phyloP scores from a whole-genome alignment of 1,140 invertebrate genomes.

The Danaus melanippus region DNA sequence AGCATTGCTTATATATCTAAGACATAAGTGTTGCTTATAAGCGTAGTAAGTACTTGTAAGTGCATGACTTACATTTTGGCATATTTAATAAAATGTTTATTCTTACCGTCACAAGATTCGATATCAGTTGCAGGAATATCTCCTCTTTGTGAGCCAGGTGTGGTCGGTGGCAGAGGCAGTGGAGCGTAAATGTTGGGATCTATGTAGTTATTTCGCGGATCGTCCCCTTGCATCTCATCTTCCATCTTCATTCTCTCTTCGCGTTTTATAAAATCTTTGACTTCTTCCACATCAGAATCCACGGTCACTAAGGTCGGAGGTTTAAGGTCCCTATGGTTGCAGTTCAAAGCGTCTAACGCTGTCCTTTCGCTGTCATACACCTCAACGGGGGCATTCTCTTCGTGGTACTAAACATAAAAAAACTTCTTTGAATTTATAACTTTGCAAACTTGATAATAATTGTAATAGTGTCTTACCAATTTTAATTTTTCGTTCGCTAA shows the following conservation, averaged over 20 bases:
- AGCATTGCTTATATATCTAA: too few species aligned
- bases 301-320: constrained; percentile 38
- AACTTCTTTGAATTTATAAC: constrained; percentile 2
- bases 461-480: constrained; percentile 36
- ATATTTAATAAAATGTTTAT: background rate
- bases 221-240: constrained; percentile 61
- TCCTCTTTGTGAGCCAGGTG: constrained; percentile 69
- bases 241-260: constrained; percentile 43
- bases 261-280: constrained; percentile 48
- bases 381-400: constrained; percentile 57
- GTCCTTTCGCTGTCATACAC: constrained; percentile 44
- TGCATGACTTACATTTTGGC: background rate
- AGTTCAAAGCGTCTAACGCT: constrained; percentile 46
- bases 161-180: constrained; percentile 25
- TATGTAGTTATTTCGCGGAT: constrained; percentile 58
- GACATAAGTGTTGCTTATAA: too few species aligned
- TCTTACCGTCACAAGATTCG: constrained; percentile 78
- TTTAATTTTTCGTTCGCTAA: constrained; percentile 41
- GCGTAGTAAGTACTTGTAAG: too few species aligned
- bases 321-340: constrained; percentile 33
- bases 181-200: constrained; percentile 37
- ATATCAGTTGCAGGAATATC: constrained; percentile 83
- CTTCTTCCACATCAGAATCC: constrained; percentile 53
- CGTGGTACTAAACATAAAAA: constrained; percentile 48
- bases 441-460: constrained; percentile 1